Evolutionary conservation across 2,113 vertebrate species (phyloP), one percentile per base, ranked within the genome.

Genomic region (Elachura formosa): DNA sequence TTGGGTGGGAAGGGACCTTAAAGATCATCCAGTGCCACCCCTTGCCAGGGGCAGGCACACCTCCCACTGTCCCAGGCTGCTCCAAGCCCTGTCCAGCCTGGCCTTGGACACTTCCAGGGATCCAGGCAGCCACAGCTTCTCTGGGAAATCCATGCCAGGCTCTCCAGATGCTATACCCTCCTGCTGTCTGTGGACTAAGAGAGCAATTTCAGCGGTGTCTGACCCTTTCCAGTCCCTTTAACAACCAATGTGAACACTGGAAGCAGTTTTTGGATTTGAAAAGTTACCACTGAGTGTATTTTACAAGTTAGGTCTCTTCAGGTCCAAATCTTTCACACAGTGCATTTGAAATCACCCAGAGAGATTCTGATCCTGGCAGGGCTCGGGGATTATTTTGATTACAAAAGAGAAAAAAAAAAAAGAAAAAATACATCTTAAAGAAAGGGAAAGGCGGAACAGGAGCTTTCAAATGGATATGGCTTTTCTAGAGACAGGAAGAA

Each of bases 21-120:
- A 3, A 67, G n/a, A 17, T 6, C 40, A 61, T 19, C 9, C n/a
- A n/a, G 28, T 33, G 0, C 8, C 26, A 68, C 6, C 21, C 2
- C 52, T 9, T 45, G 22, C 61, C 68, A 34, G 3, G 40, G 24
- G 7, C 38, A 89, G 29, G 38, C n/a, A n/a, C 46, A 46, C 24
- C 5, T 82, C 3, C 40, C 62, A 31, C 54, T 4, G 0, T 4
- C 40, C 29, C 62, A 82, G n/a, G 8, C 0, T 46, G n/a, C 14
- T 40, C 46, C 68, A 74, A 74, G 6, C 11, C 11, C 45, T 0
- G 0, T 51, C 28, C 38, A 46, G 0, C 2, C 3, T n/a, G n/a
- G n/a, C 29, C 29, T 55, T 46, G 69, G 46, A 48, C n/a, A 48
- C n/a, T 54, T 22, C 21, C 62, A 82, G 46, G 25, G 24, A 68